Base-by-base conservation (phyloP, 2,113 vertebrate species). In the Urocynchramus pylzowi region DNA sequence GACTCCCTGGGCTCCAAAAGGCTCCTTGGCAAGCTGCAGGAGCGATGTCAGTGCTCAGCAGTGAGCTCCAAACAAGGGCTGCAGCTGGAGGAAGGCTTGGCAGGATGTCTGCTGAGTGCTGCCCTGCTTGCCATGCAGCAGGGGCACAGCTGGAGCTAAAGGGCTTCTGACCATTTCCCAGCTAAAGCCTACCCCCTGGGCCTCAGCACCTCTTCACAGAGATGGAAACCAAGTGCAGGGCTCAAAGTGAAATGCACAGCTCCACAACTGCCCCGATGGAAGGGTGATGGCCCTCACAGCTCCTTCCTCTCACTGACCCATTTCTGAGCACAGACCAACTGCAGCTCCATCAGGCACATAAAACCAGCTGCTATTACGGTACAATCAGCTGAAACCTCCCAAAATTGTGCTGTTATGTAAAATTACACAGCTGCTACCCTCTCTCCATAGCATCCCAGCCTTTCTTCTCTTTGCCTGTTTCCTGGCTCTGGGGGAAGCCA, bases 251-350 rank as follows among this genome's bases (percentile, higher is more conserved):
- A n/a, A 45, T 33, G 28, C 11, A 24, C 1, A 3, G 59, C 39
- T 84, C 49, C 44, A 12, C 37, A 68, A 50, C 30, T 50, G 49
- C 44, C 49, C 56, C 1, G 2, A 42, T 19, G 20, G 12, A 54
- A 47, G 26, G 10, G 31, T 79, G 54, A 8, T 11, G n/a, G 23
- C 18, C 67, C 39, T 31, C 30, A 16, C 5, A 50, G n/a, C 22
- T 26, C 14, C 0, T 24, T 56, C 56, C 59, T 56, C 78, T n/a
- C 12, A 3, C 27, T 1, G 4, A 50, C 16, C 53, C 8, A 0
- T 50, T 24, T 67, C 35, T 13, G 50, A 86, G 75, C 2, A 4
- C 39, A 76, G 28, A 53, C 33, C 73, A 50, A 35, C n/a, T 3
- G 4, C 6, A 33, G 49, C 54, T 37, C n/a, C 67, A 67, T 11